Percentiles rank a stretch among this genome's conserved stretches.
These are phyloP conservation scores for Meda fulgida DNA, from an alignment of 2,797 vertebrate genomes.

Conservation along the genomic window DNA sequence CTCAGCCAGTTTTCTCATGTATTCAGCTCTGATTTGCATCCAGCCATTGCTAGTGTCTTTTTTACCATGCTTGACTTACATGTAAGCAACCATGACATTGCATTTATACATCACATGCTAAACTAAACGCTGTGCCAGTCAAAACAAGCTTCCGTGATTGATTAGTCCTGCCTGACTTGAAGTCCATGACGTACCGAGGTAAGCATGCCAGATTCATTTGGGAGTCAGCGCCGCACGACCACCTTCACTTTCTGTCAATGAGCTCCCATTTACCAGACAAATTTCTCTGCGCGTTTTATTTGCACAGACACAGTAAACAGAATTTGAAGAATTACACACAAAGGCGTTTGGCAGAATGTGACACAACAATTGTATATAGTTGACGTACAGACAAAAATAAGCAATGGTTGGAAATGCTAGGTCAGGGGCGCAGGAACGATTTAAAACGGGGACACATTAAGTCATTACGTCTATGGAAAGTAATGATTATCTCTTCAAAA, in stretches of 20 bases:
- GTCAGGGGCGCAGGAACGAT: neutral
- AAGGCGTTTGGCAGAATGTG: neutral
- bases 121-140: slow-evolving; percentile 46
- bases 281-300: slow-evolving; percentile 1
- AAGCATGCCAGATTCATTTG: slow-evolving; percentile 48
- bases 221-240: slow-evolving; percentile 1
- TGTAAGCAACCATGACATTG: slow-evolving; percentile 53
- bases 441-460: neutral
- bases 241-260: slow-evolving; percentile 32
- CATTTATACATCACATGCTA: slow-evolving; percentile 54
- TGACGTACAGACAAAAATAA: slow-evolving; percentile 13
- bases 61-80: slow-evolving; percentile 51
- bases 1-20: slow-evolving; percentile 28
- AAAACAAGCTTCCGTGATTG: slow-evolving; percentile 55
- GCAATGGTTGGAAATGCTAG: neutral
- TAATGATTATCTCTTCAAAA: neutral
- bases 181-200: slow-evolving; percentile 47
- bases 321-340: slow-evolving; percentile 23
- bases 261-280: slow-evolving; percentile 31
- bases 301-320: slow-evolving; percentile 12
- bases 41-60: slow-evolving; percentile 35
- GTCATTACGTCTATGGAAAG: neutral
- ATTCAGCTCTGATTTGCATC: slow-evolving; percentile 20
- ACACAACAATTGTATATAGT: slow-evolving; percentile 4
- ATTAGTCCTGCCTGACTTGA: slow-evolving; percentile 45